A percentile compares a stretch with the other conserved stretches of the same genome.
Conservation (phyloP, 1,140 invertebrate genomes). For the Drosophila saltans region DNA sequence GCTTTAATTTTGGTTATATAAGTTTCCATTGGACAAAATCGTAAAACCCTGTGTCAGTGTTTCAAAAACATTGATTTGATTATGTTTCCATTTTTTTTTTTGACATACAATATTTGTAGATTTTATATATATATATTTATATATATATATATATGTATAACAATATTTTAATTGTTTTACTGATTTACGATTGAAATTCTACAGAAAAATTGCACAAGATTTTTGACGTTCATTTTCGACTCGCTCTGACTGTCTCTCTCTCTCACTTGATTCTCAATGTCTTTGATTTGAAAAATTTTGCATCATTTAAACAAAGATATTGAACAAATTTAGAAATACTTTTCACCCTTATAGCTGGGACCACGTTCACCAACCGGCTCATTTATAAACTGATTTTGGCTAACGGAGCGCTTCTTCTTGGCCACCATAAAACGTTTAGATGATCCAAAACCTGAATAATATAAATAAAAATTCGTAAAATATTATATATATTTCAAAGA, state of each 20-base stretch:
- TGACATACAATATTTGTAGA: conserved; percentile 49
- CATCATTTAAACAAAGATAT: conserved; percentile 30
- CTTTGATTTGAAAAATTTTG: conserved; percentile 14
- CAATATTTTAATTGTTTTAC: conserved; percentile 49
- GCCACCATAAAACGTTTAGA: conserved; percentile 79
- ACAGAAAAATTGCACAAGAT: conserved; percentile 70
- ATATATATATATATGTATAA: conserved; percentile 43
- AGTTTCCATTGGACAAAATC: conserved; percentile 47
- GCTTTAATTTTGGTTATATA: conserved; percentile 33
- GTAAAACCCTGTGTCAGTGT: conserved; percentile 56
- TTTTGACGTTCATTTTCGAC: conserved; percentile 43
- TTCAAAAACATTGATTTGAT: conserved; percentile 69
- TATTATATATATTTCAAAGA: not conserved
- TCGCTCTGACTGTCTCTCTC: conserved; percentile 23
- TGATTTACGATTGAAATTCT: conserved; percentile 61
- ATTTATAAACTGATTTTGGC: conserved; percentile 63
- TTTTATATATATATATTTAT: conserved; percentile 26
- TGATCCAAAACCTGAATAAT: conserved; percentile 62
- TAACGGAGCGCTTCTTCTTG: conserved; percentile 80
- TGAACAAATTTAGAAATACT: conserved; percentile 63
- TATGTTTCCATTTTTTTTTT: conserved; percentile 52
- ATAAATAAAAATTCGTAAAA: not conserved
- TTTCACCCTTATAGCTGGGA: conserved; percentile 69
- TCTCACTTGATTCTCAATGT: conserved; percentile 26
- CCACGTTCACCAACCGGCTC: conserved; percentile 64